Evolutionary conservation across 2,888 invertebrate genomes (phyloP), one percentile per base, ranked within the genome.

Genomic region (Tenthredo distinguenda): DNA sequence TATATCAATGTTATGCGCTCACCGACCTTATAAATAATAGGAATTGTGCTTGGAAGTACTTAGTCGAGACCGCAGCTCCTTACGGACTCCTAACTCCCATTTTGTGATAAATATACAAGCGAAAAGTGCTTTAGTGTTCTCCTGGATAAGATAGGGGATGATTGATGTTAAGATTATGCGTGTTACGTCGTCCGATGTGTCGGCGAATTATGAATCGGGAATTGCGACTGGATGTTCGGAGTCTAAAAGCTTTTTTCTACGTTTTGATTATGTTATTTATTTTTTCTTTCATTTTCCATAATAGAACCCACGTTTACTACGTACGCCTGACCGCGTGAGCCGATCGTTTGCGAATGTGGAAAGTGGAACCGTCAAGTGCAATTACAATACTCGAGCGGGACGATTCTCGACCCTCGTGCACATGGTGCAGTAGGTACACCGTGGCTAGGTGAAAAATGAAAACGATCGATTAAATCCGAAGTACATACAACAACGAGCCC

Each of bases 21-120:
- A 90, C 90, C 90, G 86, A 89, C 88, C 88, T 92, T 91, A 92
- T 93, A 92, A 93, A 92, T 93, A 93, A 93, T 91, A 89, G 90
- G 90, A 90, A 91, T 90, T 90, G 89, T 89, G 87, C 58, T 81
- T 37, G 76, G 65, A 31, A 84, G 85, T 84, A 84, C 81, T 65
- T 72, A 84, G 84, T 15, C 71, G 71, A 47, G 55, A 62, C 81
- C 81, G 81, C 81, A 81, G 26, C 81, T 81, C 81, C 81, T 81
- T 81, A 81, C 58, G 40, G 62, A 81, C 50, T 81, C 50, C 37
- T n/a, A 81, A 81, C 81, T 81, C 21, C 58, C 62, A 62, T 58
- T 34, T 37, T 50, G 62, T 62, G 21, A 58, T 62, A 62, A 81
- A 62, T 58, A 81, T 62, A 62, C 62, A 15, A 12, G 58, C 21